These are phyloP conservation scores for Pluvianellus socialis DNA, from an alignment of 2,113 vertebrate genomes.

Conservation along the genomic window DNA sequence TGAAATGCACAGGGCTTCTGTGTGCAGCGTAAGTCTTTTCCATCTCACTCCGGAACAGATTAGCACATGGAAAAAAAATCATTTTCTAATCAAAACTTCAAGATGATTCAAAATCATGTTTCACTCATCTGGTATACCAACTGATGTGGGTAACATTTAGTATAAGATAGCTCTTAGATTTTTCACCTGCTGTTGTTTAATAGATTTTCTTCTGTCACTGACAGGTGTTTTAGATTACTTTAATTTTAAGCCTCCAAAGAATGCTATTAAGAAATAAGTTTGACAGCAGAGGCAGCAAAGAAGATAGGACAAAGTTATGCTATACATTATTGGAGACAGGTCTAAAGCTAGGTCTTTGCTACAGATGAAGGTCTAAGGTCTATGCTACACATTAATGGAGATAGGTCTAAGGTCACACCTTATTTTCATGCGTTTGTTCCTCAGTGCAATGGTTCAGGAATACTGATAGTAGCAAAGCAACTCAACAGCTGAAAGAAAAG, in stretches of 20 bases:
- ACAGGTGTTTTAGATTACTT: not conserved
- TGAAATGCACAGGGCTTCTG: not conserved
- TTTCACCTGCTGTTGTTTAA: not conserved
- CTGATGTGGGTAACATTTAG: not conserved
- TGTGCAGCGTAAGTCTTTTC: not conserved
- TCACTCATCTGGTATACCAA: not conserved
- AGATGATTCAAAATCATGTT: not conserved
- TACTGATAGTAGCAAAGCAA: not conserved
- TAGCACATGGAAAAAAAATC: not conserved
- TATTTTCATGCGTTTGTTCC: not conserved
- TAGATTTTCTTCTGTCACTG: not conserved
- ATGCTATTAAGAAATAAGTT: not conserved
- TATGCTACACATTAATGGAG: not conserved
- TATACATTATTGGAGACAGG: not conserved
- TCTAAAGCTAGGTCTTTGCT: not conserved
- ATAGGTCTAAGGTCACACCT: not conserved
- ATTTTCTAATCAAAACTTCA: not conserved
- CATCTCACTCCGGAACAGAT: not conserved
- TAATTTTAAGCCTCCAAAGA: not conserved
- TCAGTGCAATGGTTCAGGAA: not conserved
- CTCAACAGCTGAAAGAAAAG: not conserved
- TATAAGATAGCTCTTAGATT: not conserved
- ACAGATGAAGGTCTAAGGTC: not conserved
- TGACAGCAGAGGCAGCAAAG: not conserved
- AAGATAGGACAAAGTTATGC: not conserved